Evolutionary conservation across 1,140 invertebrate genomes (phyloP).

Genomic region (Drosophila ogumai): DNA sequence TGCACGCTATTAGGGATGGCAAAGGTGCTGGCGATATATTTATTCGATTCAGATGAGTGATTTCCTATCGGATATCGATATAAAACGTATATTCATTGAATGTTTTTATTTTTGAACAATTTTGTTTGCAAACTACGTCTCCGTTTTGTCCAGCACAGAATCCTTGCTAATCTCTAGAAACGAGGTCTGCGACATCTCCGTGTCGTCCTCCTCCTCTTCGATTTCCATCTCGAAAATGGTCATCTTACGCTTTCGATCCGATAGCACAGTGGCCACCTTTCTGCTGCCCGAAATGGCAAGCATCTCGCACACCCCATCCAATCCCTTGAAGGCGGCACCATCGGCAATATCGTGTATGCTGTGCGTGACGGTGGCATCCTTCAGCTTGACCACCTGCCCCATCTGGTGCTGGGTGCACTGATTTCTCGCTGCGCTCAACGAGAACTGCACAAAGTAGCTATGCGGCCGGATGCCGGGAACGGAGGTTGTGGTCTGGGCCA

Average conservation of each 20-base stretch:
- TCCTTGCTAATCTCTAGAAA: conserved; percentile 84
- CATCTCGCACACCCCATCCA: conserved; percentile 90
- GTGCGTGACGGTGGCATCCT: conserved; percentile 85
- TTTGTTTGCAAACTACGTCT: conserved; percentile 10
- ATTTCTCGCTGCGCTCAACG: conserved; percentile 85
- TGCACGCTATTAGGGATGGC: conserved; percentile 36
- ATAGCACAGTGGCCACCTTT: conserved; percentile 94
- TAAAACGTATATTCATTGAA: neutral
- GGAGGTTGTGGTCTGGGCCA: conserved; percentile 87
- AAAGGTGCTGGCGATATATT: neutral
- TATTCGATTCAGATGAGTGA: too few relatives aligned
- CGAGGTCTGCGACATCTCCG: conserved; percentile 86
- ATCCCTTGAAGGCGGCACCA: conserved; percentile 86
- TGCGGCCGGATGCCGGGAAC: conserved; percentile 85
- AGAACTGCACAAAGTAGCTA: conserved; percentile 89
- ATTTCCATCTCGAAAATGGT: conserved; percentile 96
- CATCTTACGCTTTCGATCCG: conserved; percentile 92
- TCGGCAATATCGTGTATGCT: conserved; percentile 86
- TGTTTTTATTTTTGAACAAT: neutral
- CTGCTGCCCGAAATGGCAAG: conserved; percentile 94
- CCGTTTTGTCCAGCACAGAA: conserved; percentile 53
- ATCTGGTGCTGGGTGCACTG: conserved; percentile 82
- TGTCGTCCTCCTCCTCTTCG: conserved; percentile 95
- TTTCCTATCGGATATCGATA: conserved; percentile 7
- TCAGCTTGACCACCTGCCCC: conserved; percentile 85